A percentile compares a stretch with the other conserved stretches of the same genome.
phyloP scores from a whole-genome alignment of 2,797 vertebrate species.

The Spinibarbus caldwelli region DNA sequence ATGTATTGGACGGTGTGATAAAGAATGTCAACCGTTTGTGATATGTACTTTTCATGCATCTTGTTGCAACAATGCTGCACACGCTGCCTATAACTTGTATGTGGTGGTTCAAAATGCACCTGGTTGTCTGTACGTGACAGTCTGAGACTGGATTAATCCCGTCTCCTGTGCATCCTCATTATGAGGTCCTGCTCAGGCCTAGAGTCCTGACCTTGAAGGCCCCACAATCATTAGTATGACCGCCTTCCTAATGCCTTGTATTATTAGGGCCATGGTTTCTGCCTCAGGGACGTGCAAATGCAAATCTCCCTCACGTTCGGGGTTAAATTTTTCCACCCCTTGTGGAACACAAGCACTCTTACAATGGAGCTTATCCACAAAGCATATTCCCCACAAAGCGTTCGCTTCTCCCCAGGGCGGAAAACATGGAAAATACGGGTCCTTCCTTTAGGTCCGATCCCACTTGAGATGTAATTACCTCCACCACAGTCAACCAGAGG shows the following conservation, averaged over 20 bases:
- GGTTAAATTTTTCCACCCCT: constrained; percentile 46
- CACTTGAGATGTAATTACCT: constrained; percentile 74
- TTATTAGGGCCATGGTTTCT: constrained; percentile 42
- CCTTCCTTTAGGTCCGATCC: constrained; percentile 61
- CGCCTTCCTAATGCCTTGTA: constrained; percentile 9
- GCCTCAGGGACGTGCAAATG: constrained; percentile 26
- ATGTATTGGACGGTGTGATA: background rate
- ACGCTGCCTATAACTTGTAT: background rate
- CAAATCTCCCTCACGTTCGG: constrained; percentile 29
- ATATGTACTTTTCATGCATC: background rate
- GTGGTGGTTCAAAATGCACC: constrained; percentile 10
- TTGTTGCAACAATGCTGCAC: background rate
- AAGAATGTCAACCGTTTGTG: background rate
- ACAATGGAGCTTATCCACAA: constrained; percentile 49
- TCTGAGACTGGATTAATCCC: constrained; percentile 8
- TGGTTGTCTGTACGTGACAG: constrained; percentile 33
- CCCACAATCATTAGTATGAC: constrained; percentile 49
- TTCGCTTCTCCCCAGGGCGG: constrained; percentile 34
- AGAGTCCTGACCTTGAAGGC: constrained; percentile 67
- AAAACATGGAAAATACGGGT: constrained; percentile 52
- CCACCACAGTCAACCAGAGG: constrained; percentile 61
- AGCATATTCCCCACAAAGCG: constrained; percentile 46
- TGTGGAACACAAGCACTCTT: constrained; percentile 24
- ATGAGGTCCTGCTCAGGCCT: constrained; percentile 62
- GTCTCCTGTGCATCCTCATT: constrained; percentile 64